Conservation (phyloP, 2,888 invertebrate species). For the Stenichneumon culpator region DNA sequence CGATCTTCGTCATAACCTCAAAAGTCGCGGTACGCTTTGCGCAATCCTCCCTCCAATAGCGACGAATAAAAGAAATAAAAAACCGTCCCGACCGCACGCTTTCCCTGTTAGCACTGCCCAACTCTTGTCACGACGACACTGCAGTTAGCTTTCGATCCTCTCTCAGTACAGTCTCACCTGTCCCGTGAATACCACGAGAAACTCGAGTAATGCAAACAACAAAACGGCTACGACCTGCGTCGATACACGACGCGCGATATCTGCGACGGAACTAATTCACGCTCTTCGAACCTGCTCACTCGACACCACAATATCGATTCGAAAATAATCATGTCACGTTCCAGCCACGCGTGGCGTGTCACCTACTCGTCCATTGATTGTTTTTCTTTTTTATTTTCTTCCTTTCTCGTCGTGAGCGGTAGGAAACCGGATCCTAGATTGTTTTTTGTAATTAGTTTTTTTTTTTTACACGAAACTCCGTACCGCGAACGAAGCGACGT, state of each 20-base stretch:
- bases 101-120: not conserved
- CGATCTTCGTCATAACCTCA: conserved; percentile 55
- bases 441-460: not conserved
- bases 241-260: conserved; percentile 3
- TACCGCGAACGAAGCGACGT: not conserved
- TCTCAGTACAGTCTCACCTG: not conserved
- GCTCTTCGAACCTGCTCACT: not conserved
- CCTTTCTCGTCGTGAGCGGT: not conserved
- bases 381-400: not conserved
- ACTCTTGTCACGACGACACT: conserved; percentile 1
- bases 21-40: conserved; percentile 34
- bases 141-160: conserved; percentile 9
- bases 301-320: conserved; percentile 1
- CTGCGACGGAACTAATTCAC: not conserved
- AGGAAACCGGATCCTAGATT: not conserved
- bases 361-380: not conserved
- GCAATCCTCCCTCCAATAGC: not conserved
- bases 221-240: not conserved
- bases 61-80: not conserved
- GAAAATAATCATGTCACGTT: not conserved
- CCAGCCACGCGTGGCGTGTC: not conserved
- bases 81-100: not conserved
- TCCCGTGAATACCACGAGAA: conserved; percentile 24
- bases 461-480: not conserved
- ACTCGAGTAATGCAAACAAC: not conserved